Conservation (phyloP, 2,888 invertebrate genomes). For the Eupelmus urozonus region DNA sequence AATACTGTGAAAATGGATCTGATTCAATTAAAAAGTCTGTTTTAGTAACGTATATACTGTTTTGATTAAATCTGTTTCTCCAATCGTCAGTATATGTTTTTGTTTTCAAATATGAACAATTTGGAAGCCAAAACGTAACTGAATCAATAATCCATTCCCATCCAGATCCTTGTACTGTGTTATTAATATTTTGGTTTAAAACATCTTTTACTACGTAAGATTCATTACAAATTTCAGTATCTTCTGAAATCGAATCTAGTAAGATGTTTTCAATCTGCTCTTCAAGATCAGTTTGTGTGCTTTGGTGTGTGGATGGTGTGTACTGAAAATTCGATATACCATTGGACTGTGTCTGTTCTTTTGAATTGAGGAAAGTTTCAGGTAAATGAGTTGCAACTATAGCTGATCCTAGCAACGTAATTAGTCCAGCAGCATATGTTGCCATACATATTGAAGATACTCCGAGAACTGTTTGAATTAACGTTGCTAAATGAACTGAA, state of each 20-base stretch:
- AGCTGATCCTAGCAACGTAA: slow-evolving; percentile 82
- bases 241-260: slow-evolving; percentile 50
- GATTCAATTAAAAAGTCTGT: slow-evolving; percentile 42
- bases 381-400: slow-evolving; percentile 76
- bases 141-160: slow-evolving; percentile 53
- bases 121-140: slow-evolving; percentile 54
- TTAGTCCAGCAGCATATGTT: slow-evolving; percentile 81
- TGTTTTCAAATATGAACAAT: slow-evolving; percentile 39
- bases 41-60: slow-evolving; percentile 42
- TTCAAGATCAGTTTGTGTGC: slow-evolving; percentile 37
- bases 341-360: slow-evolving; percentile 29
- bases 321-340: slow-evolving; percentile 18
- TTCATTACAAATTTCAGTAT: slow-evolving; percentile 54
- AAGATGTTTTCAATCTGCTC: slow-evolving; percentile 48
- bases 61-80: slow-evolving; percentile 34
- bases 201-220: slow-evolving; percentile 34
- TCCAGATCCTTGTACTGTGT: slow-evolving; percentile 5
- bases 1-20: slow-evolving; percentile 43
- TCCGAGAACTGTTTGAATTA: slow-evolving; percentile 79
- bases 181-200: slow-evolving; percentile 14
- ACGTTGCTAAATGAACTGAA: slow-evolving; percentile 77
- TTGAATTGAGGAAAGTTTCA: slow-evolving; percentile 66
- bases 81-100: slow-evolving; percentile 2
- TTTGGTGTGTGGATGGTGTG: slow-evolving; percentile 15
- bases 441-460: slow-evolving; percentile 81